These are phyloP conservation scores for Synergus japonicus DNA, from an alignment of 2,888 invertebrate species.

Conservation along the genomic window DNA sequence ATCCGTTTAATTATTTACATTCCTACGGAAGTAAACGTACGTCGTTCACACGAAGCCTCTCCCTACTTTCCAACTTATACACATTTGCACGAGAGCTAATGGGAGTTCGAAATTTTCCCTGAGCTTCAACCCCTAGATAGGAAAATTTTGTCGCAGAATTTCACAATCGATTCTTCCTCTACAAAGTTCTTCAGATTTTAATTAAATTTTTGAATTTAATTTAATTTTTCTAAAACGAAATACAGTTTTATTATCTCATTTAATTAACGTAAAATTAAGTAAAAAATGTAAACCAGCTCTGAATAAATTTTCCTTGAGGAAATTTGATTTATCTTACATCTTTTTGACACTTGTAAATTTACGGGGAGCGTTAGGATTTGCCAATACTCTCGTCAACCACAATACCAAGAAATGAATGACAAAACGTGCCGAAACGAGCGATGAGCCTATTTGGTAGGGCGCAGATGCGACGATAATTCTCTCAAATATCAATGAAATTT, in stretches of 20 bases:
- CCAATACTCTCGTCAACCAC: constrained; percentile 21
- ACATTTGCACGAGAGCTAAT: constrained; percentile 9
- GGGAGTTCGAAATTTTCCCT: constrained; percentile 12
- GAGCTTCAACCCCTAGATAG: not conserved
- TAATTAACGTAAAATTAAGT: not conserved
- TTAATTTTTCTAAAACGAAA: not conserved
- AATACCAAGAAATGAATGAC: constrained; percentile 39
- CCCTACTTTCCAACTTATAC: constrained; percentile 29
- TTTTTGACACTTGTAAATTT: constrained; percentile 33
- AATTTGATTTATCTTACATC: constrained; percentile 17
- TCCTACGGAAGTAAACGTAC: constrained; percentile 30
- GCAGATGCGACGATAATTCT: constrained; percentile 4
- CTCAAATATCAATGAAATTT: constrained; percentile 18
- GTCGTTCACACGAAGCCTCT: constrained; percentile 27
- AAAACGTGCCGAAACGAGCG: constrained; percentile 21
- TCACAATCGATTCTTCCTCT: not conserved
- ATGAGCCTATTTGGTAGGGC: constrained; percentile 17
- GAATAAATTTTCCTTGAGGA: not conserved
- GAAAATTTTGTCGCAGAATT: not conserved
- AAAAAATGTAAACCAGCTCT: not conserved
- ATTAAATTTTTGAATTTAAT: not conserved
- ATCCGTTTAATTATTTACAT: constrained; percentile 38
- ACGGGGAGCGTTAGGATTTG: constrained; percentile 11
- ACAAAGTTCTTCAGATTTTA: not conserved
- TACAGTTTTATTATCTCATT: not conserved